Conservation (phyloP, 2,113 vertebrate species). For the Chaetodon auriga region DNA sequence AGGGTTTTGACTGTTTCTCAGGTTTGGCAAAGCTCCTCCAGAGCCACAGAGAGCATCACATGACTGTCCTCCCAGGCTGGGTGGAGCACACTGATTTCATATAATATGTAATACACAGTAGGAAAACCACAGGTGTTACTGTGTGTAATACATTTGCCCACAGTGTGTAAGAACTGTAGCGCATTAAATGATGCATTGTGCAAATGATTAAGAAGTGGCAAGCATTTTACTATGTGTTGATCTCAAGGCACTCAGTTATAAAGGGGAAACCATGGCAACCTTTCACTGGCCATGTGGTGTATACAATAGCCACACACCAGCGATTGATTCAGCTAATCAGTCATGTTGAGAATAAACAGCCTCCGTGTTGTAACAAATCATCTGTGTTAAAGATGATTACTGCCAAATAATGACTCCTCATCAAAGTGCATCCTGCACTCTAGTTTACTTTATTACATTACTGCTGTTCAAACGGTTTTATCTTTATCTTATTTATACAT, state of each 20-base stretch:
- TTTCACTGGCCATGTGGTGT: background rate
- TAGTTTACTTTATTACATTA: background rate
- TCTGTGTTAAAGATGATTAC: conserved; percentile 6
- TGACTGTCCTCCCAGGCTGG: background rate
- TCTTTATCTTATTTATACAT: too few species aligned
- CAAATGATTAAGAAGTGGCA: background rate
- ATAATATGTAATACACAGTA: too few species aligned
- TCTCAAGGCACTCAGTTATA: background rate
- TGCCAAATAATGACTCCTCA: background rate
- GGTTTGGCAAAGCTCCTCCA: background rate
- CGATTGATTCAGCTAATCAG: conserved; percentile 40
- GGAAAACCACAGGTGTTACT: too few species aligned
- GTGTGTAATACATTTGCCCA: too few species aligned
- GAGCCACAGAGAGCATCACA: background rate
- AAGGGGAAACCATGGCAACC: conserved; percentile 31
- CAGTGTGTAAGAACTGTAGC: background rate
- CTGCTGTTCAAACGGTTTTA: too few species aligned
- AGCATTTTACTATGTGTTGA: conserved; percentile 14
- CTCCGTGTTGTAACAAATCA: background rate
- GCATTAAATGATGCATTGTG: conserved; percentile 6
- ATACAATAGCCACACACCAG: background rate
- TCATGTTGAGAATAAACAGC: background rate
- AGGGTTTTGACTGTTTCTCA: background rate
- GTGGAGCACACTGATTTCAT: background rate
- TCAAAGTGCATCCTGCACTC: background rate